A percentile compares a stretch with the other conserved stretches of the same genome.
These are phyloP conservation scores for Chelonus formosanus DNA, from an alignment of 2,888 invertebrate genomes.

Conservation along the genomic window DNA sequence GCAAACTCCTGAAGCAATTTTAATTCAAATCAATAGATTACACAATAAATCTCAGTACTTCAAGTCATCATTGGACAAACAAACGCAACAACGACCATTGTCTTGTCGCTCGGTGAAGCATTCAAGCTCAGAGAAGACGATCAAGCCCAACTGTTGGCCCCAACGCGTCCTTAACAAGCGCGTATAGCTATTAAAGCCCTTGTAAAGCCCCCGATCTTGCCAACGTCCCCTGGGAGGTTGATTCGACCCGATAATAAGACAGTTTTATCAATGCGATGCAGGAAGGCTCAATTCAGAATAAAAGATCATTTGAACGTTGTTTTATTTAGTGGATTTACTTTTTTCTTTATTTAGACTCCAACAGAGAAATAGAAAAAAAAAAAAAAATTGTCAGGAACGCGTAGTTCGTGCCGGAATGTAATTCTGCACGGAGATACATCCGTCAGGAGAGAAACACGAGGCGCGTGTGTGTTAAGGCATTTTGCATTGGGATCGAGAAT, in stretches of 20 bases:
- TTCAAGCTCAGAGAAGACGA: constrained; percentile 25
- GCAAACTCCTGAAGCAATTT: constrained; percentile 33
- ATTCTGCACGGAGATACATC: constrained; percentile 41
- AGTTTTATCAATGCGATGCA: constrained; percentile 24
- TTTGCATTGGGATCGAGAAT: constrained; percentile 44
- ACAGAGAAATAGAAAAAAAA: constrained; percentile 8
- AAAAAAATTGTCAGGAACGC: constrained; percentile 20
- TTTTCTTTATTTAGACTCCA: neutral
- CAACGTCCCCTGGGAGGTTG: constrained; percentile 18
- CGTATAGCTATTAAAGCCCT: constrained; percentile 44
- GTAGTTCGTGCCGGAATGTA: constrained; percentile 44
- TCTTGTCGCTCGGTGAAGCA: constrained; percentile 39
- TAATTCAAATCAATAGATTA: constrained; percentile 29
- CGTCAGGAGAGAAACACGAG: constrained; percentile 41
- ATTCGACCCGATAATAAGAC: constrained; percentile 29
- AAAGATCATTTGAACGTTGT: constrained; percentile 8
- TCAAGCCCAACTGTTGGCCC: constrained; percentile 39
- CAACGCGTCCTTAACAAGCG: constrained; percentile 45
- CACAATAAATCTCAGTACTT: constrained; percentile 34
- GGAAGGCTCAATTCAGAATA: constrained; percentile 25
- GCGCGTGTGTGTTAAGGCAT: constrained; percentile 41
- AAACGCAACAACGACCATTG: constrained; percentile 41
- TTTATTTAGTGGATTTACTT: neutral
- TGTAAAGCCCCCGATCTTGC: constrained; percentile 40
- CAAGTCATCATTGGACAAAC: constrained; percentile 33